Conservation (phyloP, 30 jellyfish, hydroid and myxozoan genomes). For the Clytia hemisphaerica region DNA sequence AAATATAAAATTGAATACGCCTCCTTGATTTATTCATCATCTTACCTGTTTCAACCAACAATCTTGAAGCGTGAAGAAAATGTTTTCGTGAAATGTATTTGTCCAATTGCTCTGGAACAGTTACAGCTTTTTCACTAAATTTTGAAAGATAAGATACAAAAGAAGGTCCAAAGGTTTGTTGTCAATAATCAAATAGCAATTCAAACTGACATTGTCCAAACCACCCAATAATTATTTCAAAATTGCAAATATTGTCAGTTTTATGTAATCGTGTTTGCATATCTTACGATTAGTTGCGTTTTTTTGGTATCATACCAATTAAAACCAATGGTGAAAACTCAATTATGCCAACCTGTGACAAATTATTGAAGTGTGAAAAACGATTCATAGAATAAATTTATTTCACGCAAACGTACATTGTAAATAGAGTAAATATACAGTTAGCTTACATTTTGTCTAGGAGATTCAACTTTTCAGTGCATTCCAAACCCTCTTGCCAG, state of each 20-base stretch:
- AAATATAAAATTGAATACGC: not conserved
- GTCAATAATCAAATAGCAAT: too few relatives aligned
- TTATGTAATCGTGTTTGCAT: not conserved
- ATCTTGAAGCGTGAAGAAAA: conserved; percentile 73
- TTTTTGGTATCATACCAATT: too few relatives aligned
- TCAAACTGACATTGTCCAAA: not conserved
- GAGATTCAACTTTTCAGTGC: conserved; percentile 67
- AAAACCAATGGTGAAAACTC: too few relatives aligned
- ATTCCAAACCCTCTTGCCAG: conserved; percentile 98
- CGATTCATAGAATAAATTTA: too few relatives aligned
- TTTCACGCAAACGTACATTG: too few relatives aligned
- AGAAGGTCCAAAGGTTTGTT: not conserved
- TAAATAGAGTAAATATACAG: too few relatives aligned
- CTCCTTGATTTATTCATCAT: not conserved
- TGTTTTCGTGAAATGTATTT: conserved; percentile 61
- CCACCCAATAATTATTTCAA: not conserved
- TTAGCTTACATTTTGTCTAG: conserved; percentile 68
- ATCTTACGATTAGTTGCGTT: too few relatives aligned
- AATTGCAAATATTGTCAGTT: not conserved
- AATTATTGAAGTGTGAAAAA: too few relatives aligned
- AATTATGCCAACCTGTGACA: too few relatives aligned
- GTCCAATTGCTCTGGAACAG: conserved; percentile 96
- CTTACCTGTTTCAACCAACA: conserved; percentile 59
- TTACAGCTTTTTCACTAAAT: conserved; percentile 71
- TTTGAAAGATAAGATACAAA: not conserved